A percentile compares a stretch with the other conserved stretches of the same genome.
These are phyloP conservation scores for Glandiceps talaboti DNA, from an alignment of 53 echinoderm and acorn worm species.

Conservation along the genomic window DNA sequence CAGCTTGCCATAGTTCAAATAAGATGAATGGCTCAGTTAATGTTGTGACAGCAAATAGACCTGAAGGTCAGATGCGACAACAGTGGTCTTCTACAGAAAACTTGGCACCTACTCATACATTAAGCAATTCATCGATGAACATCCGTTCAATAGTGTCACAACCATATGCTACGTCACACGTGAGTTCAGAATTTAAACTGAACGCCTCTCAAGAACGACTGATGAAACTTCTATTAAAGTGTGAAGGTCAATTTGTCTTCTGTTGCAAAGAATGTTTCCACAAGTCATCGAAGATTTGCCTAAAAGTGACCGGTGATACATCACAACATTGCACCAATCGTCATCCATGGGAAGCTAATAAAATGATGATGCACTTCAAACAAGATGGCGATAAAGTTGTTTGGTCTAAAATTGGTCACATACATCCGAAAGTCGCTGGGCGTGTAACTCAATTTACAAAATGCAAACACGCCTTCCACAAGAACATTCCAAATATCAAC, in stretches of 20 bases:
- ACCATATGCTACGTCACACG: too few relatives aligned
- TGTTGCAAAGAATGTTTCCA: slow-evolving; percentile 32
- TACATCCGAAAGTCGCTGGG: neutral
- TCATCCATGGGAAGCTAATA: neutral
- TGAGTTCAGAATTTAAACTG: too few relatives aligned
- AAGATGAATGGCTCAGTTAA: too few relatives aligned
- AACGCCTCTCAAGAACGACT: neutral
- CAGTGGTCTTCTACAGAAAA: too few relatives aligned
- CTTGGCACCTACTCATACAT: too few relatives aligned
- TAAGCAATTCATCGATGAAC: too few relatives aligned
- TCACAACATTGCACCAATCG: neutral
- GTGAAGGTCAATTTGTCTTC: slow-evolving; percentile 24
- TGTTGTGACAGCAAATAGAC: too few relatives aligned
- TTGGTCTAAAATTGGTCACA: neutral
- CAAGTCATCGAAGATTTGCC: slow-evolving; percentile 15
- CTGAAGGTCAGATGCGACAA: neutral
- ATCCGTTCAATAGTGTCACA: too few relatives aligned
- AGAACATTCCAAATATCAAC: neutral
- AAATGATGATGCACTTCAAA: neutral
- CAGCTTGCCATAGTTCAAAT: too few relatives aligned
- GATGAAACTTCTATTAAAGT: neutral
- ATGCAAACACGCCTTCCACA: neutral
- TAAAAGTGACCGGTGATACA: neutral
- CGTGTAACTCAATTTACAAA: neutral
- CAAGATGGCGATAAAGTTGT: neutral